Evolutionary conservation across 2,888 invertebrate species (phyloP).

Genomic region (Ischnura elegans): DNA sequence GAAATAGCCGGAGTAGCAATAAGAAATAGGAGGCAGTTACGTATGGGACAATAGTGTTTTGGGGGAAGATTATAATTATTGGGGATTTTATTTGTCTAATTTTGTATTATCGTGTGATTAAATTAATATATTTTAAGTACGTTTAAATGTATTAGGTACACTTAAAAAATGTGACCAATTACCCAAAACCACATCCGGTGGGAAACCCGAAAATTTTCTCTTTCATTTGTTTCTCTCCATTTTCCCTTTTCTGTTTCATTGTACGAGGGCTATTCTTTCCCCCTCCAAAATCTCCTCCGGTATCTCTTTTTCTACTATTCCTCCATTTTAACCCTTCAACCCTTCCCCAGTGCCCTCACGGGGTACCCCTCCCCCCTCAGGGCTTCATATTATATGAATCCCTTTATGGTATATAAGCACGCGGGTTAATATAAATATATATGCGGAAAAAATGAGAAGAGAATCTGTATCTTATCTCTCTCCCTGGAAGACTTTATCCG

Average conservation of each 20-base stretch:
- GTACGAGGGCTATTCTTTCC: neutral
- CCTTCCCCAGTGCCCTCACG: neutral
- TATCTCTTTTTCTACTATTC: neutral
- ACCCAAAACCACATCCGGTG: too few species aligned
- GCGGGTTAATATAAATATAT: neutral
- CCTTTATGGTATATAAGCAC: neutral
- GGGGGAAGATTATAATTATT: too few species aligned
- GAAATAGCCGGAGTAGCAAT: too few species aligned
- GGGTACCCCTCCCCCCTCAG: conserved; percentile 13
- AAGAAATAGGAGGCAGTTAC: too few species aligned
- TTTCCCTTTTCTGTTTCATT: too few species aligned
- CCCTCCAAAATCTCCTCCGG: neutral
- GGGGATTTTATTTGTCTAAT: too few species aligned
- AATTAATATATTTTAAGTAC: too few species aligned
- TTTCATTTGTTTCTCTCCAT: neutral
- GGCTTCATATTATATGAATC: neutral
- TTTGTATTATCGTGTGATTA: too few species aligned
- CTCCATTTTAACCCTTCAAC: neutral
- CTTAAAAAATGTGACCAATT: too few species aligned
- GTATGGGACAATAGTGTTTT: too few species aligned
- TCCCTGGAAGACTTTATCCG: neutral
- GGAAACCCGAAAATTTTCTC: too few species aligned
- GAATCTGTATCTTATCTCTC: conserved; percentile 11
- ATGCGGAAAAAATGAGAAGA: neutral
- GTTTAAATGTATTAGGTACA: too few species aligned